Base-by-base conservation (phyloP, 2,113 vertebrate species). In the Propithecus coquereli region DNA sequence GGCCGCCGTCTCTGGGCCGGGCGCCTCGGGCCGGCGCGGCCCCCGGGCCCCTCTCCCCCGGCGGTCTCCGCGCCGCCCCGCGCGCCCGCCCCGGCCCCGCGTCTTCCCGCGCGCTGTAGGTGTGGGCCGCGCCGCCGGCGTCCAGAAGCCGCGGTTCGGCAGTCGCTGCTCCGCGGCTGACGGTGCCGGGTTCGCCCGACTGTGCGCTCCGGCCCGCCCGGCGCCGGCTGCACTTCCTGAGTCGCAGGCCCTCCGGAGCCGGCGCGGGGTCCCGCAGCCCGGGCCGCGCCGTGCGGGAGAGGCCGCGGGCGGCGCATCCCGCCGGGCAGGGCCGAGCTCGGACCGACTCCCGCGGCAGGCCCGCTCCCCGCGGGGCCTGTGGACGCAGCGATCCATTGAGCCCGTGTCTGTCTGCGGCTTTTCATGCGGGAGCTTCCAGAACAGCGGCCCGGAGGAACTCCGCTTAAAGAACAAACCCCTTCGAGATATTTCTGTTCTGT, bases 1-100 rank as follows among this genome's bases (percentile, higher is more conserved):
- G 84, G 71, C 87, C 90, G 68, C 65, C 52, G 95, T 96, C 80
- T 89, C 94, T 80, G 88, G 94, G 82, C 95, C 80, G 43, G 66
- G 80, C 59, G 40, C 79, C 6, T 43, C 25, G 89, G 52, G 63
- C 68, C 68, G 1, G n/a, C 50, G 79, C 73, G 37, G 37, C 57
- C 61, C 3, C 22, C 22, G n/a, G 47, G 17, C 47, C 59, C 52
- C 14, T 27, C 8, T 32, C 43, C 43, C 34, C 1, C 74, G 9
- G 8, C 32, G 6, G 27, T 17, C 40, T 47, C 2, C 47, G 10
- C 18, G 30, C 65, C 25, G 65, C 34, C 47, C 47, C 9, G 11
- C 40, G 40, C 40, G 40, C 40, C 83, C 63, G 30, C 45, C 27
- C 3, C 18, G 8, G 37, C n/a, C 59, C 45, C 23, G 34, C 47